Conservation (phyloP, 2,797 vertebrate genomes). For the Myotis vivesi region DNA sequence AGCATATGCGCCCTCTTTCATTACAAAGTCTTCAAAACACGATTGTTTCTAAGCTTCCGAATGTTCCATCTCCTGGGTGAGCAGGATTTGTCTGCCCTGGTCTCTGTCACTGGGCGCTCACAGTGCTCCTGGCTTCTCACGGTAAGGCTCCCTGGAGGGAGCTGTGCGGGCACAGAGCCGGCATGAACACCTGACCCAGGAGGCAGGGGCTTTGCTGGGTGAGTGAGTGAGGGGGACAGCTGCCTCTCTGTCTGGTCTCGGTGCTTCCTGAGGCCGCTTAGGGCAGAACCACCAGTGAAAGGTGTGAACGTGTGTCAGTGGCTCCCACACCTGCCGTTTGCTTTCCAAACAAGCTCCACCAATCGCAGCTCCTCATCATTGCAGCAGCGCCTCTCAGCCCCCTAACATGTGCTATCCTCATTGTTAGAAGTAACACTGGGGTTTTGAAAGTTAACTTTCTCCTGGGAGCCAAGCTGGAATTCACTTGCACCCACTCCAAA, state of each 20-base stretch:
- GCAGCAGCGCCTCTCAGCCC: neutral
- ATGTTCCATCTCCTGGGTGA: neutral
- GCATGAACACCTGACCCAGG: neutral
- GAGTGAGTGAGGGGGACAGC: neutral
- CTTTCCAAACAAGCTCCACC: neutral
- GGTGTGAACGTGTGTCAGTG: neutral
- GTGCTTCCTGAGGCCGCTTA: neutral
- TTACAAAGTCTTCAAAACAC: neutral
- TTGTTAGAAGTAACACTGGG: neutral
- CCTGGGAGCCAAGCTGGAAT: neutral
- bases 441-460: neutral
- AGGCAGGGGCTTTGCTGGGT: neutral
- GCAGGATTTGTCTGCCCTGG: neutral
- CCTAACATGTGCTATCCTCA: neutral
- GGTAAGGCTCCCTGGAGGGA: neutral
- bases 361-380: neutral
- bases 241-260: neutral
- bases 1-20: neutral
- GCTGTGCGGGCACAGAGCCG: neutral
- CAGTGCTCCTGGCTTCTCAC: neutral
- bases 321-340: neutral
- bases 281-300: neutral
- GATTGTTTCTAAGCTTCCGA: neutral
- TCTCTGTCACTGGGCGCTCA: neutral
- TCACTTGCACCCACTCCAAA: too few species aligned